Evolutionary conservation across 2,113 vertebrate species (phyloP).

Genomic region (Chlorodrepanis virens): DNA sequence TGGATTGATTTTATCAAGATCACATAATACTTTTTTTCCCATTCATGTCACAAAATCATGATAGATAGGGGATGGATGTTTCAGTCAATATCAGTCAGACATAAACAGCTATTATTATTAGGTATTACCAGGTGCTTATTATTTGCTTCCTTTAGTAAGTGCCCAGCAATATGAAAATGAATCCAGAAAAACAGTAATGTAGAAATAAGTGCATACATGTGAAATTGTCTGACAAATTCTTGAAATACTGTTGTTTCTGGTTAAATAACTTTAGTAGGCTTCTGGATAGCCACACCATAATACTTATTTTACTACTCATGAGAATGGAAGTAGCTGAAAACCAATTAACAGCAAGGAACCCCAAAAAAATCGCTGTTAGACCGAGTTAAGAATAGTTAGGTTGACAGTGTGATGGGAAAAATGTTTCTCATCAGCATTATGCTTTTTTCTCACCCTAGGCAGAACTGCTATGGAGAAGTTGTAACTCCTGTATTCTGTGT

Average conservation of each 20-base stretch:
- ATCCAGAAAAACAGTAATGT: neutral
- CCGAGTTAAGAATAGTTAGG: neutral
- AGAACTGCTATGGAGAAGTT: neutral
- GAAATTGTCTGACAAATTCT: neutral
- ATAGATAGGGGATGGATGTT: neutral
- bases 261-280: neutral
- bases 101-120: neutral
- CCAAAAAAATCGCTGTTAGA: neutral
- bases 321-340: neutral
- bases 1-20: neutral
- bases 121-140: neutral
- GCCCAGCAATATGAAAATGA: neutral
- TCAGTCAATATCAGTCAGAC: neutral
- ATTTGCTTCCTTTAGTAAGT: neutral
- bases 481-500: neutral
- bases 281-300: neutral
- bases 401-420: neutral
- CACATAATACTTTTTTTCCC: neutral
- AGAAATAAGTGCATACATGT: neutral
- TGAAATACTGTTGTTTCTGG: neutral
- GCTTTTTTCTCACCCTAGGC: neutral
- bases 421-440: neutral
- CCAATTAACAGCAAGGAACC: neutral
- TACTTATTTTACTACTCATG: neutral
- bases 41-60: neutral